Evolutionary conservation across 1,140 invertebrate genomes (phyloP).

Genomic region (Drosophila aff.): DNA sequence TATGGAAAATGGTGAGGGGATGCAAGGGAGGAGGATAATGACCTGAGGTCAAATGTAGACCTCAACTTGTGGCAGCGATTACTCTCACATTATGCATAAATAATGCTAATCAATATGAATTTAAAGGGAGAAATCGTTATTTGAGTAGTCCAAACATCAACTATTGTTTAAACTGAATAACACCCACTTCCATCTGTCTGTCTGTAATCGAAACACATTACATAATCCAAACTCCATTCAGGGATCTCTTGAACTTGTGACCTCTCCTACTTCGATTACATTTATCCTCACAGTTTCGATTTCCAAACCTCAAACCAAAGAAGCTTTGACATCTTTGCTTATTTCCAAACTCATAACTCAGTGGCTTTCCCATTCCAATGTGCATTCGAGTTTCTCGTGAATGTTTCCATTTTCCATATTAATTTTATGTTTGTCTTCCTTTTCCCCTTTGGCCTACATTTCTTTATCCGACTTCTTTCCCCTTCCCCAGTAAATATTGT

Average conservation of each 20-base stretch:
- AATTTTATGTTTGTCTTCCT: conserved; percentile 19
- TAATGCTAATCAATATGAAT: too few species aligned
- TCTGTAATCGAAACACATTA: not conserved
- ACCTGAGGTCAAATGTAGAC: conserved; percentile 12
- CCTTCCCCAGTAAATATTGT: conserved; percentile 25
- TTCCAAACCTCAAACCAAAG: not conserved
- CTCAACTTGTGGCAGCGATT: not conserved
- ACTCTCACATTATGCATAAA: too few species aligned
- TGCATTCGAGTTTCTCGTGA: conserved; percentile 1
- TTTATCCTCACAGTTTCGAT: too few species aligned
- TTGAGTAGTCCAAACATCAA: not conserved
- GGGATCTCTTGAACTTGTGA: not conserved
- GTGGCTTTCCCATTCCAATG: not conserved
- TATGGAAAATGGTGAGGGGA: not conserved
- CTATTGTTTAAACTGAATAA: not conserved
- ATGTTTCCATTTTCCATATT: conserved; percentile 31
- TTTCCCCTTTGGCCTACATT: not conserved
- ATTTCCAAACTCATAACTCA: conserved; percentile 8
- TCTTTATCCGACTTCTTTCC: conserved; percentile 13
- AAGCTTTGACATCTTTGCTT: not conserved
- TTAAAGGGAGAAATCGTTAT: not conserved
- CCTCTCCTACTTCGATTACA: not conserved
- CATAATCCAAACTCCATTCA: not conserved
- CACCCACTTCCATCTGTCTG: not conserved
- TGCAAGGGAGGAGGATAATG: conserved; percentile 7